These are phyloP conservation scores for Ceyx margarethae DNA, from an alignment of 2,113 vertebrate genomes.

Conservation along the genomic window DNA sequence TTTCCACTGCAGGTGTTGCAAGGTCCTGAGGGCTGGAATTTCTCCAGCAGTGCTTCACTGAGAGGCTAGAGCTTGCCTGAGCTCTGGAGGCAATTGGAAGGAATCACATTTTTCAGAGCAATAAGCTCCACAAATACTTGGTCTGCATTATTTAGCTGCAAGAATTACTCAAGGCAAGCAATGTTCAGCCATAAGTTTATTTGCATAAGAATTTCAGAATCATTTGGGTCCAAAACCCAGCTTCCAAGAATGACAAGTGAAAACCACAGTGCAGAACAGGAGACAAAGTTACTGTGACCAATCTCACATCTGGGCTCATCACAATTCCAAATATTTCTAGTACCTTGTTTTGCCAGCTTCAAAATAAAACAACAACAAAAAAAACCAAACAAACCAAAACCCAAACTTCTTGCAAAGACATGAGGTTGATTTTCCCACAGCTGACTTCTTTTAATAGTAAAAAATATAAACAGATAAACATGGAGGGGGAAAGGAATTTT, in stretches of 20 bases:
- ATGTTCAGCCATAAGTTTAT: constrained; percentile 37
- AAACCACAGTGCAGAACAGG: constrained; percentile 26
- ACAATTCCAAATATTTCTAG: neutral
- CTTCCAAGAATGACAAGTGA: constrained; percentile 13
- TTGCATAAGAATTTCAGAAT: constrained; percentile 38
- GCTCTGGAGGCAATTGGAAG: neutral
- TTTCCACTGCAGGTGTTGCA: neutral
- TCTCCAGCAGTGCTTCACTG: neutral
- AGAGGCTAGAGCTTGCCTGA: neutral
- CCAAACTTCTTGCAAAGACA: neutral
- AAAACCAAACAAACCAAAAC: too few species aligned
- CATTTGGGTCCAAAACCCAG: neutral
- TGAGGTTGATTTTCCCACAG: neutral
- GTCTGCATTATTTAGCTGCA: neutral
- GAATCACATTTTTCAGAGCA: neutral
- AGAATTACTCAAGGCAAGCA: neutral
- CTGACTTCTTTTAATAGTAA: neutral
- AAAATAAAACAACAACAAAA: neutral
- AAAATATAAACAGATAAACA: neutral
- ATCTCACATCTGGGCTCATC: neutral
- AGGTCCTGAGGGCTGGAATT: neutral
- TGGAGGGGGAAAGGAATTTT: neutral
- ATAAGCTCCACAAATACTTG: neutral
- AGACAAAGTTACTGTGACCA: neutral
- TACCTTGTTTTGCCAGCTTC: neutral